These are phyloP conservation scores for Acropternis orthonyx DNA, from an alignment of 2,797 vertebrate genomes.

Conservation along the genomic window DNA sequence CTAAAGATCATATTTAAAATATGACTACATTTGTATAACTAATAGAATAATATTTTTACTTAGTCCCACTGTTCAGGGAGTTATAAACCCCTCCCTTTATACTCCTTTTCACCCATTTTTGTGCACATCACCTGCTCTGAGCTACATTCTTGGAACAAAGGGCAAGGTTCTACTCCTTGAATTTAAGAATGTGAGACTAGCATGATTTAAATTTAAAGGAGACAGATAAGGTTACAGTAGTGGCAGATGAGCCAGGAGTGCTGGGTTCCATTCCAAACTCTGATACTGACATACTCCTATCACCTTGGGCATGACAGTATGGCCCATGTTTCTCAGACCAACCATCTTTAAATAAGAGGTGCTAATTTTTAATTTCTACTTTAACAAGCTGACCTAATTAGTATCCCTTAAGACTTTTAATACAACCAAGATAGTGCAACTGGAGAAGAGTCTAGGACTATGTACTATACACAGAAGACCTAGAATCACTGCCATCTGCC, in stretches of 20 bases:
- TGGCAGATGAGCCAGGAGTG: background rate
- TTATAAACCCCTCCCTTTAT: background rate
- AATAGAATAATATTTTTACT: background rate
- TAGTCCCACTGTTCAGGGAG: background rate
- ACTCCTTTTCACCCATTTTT: conserved; percentile 1
- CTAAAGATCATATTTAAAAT: conserved; percentile 7
- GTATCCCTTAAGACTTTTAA: background rate
- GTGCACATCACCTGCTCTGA: background rate
- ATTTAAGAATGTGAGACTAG: background rate
- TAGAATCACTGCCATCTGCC: background rate
- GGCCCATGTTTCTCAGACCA: background rate
- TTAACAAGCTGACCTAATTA: conserved; percentile 48
- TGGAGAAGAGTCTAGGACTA: background rate
- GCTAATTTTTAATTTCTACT: conserved; percentile 46
- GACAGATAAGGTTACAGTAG: background rate
- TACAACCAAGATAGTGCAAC: background rate
- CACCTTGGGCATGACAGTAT: background rate
- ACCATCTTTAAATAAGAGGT: background rate
- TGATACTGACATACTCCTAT: background rate
- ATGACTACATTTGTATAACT: conserved; percentile 7
- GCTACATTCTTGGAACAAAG: background rate
- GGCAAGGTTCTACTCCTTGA: background rate
- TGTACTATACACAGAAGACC: background rate
- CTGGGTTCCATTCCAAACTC: background rate
- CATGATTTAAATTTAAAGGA: background rate